A percentile compares a stretch with the other conserved stretches of the same genome.
phyloP scores from a whole-genome alignment of 2,888 invertebrate genomes.

The Julus scandinavius region DNA sequence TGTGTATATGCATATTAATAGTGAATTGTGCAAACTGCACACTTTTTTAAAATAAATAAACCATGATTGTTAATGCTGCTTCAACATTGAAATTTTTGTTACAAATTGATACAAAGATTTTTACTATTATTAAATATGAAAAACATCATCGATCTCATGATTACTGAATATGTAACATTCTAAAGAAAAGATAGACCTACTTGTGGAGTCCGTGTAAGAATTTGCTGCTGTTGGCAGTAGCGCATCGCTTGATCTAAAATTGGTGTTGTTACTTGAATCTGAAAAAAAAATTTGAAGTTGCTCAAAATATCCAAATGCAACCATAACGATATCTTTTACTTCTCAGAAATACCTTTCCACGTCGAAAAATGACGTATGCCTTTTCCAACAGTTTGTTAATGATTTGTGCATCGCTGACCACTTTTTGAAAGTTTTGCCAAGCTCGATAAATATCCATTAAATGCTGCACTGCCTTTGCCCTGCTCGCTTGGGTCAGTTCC shows the following conservation, averaged over 20 bases:
- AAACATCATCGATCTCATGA: neutral
- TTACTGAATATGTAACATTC: too few relatives aligned
- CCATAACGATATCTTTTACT: too few relatives aligned
- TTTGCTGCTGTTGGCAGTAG: slow-evolving; percentile 63
- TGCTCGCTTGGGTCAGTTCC: slow-evolving; percentile 47
- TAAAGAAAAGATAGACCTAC: neutral
- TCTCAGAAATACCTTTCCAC: slow-evolving; percentile 56
- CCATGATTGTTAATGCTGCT: too few relatives aligned
- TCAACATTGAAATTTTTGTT: too few relatives aligned
- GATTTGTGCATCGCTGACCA: slow-evolving; percentile 59
- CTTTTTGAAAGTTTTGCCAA: slow-evolving; percentile 59
- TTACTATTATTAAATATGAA: neutral
- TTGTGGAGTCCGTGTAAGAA: slow-evolving; percentile 22
- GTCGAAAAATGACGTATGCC: slow-evolving; percentile 60
- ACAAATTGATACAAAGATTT: too few relatives aligned
- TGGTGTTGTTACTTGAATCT: slow-evolving; percentile 59
- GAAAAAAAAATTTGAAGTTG: neutral
- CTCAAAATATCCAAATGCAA: too few relatives aligned
- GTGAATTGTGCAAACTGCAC: neutral
- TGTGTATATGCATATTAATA: neutral
- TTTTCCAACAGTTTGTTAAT: slow-evolving; percentile 63
- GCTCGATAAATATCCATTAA: slow-evolving; percentile 60
- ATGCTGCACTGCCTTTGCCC: slow-evolving; percentile 56
- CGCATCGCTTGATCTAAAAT: slow-evolving; percentile 63
- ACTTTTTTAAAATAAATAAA: too few relatives aligned